These are phyloP conservation scores for Pithys albifrons DNA, from an alignment of 2,113 vertebrate genomes.

Conservation along the genomic window DNA sequence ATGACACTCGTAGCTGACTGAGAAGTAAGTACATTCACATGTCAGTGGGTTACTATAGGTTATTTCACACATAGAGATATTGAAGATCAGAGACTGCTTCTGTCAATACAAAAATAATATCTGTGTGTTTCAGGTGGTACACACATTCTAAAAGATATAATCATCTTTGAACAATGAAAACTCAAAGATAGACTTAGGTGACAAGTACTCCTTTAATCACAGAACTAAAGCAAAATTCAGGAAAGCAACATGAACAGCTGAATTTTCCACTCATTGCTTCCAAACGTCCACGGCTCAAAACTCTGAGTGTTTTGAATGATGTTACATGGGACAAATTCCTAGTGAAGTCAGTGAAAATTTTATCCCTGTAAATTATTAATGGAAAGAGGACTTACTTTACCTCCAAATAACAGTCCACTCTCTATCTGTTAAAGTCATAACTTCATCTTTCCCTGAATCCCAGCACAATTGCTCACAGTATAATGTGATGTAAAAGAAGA, in stretches of 20 bases:
- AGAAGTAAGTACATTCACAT: background rate
- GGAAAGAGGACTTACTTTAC: background rate
- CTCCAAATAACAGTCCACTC: background rate
- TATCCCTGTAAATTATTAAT: background rate
- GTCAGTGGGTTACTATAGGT: background rate
- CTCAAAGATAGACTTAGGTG: background rate
- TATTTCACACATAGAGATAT: background rate
- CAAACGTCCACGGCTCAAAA: background rate
- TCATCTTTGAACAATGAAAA: background rate
- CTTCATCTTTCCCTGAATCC: background rate
- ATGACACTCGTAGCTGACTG: background rate
- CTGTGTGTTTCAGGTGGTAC: background rate
- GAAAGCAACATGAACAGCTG: background rate
- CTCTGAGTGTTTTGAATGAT: background rate
- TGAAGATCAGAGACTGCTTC: background rate
- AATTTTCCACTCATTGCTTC: background rate
- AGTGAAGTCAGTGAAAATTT: background rate
- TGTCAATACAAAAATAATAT: background rate
- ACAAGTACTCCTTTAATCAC: background rate
- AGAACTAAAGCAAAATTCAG: background rate
- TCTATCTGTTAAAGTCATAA: slow-evolving; percentile 7
- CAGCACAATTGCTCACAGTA: background rate
- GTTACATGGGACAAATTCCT: background rate
- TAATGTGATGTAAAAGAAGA: background rate
- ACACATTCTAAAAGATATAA: background rate